Evolutionary conservation across 2,888 invertebrate species (phyloP).

Genomic region (Aplocera efformata): DNA sequence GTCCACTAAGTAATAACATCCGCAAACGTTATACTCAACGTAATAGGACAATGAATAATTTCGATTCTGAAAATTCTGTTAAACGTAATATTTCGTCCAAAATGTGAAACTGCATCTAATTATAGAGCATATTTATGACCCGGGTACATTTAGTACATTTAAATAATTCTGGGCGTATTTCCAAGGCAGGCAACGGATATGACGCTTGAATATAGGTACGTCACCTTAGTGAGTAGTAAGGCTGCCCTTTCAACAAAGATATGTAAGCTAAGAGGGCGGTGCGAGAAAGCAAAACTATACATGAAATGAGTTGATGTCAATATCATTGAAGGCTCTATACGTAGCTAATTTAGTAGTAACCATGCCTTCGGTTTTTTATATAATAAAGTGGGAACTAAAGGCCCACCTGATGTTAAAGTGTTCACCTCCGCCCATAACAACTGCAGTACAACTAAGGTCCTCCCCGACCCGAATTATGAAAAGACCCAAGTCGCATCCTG

Average conservation of each 20-base stretch:
- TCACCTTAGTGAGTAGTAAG: slow-evolving; percentile 35
- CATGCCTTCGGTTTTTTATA: no score
- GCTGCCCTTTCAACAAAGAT: slow-evolving; percentile 17
- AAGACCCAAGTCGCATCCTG: no score
- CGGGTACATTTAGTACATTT: slow-evolving; percentile 33
- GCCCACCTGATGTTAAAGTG: no score
- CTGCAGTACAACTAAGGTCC: no score
- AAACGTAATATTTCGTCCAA: slow-evolving; percentile 18
- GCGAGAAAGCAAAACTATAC: no score
- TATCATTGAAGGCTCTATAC: no score
- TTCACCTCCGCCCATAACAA: no score
- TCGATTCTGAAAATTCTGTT: slow-evolving; percentile 9
- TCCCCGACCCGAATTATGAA: no score
- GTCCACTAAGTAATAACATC: background rate
- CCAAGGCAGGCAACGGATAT: slow-evolving; percentile 46
- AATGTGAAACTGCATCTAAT: slow-evolving; percentile 34
- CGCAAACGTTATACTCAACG: slow-evolving; percentile 3
- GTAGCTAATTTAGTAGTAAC: no score
- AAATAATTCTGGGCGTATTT: slow-evolving; percentile 55
- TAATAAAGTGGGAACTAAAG: no score
- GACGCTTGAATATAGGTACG: slow-evolving; percentile 33
- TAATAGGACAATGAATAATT: slow-evolving; percentile 5
- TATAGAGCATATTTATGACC: slow-evolving; percentile 39
- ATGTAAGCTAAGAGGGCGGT: background rate
- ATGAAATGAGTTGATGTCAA: no score